These are phyloP conservation scores for Stenoptilia bipunctidactyla DNA, from an alignment of 2,888 invertebrate genomes.

Conservation along the genomic window DNA sequence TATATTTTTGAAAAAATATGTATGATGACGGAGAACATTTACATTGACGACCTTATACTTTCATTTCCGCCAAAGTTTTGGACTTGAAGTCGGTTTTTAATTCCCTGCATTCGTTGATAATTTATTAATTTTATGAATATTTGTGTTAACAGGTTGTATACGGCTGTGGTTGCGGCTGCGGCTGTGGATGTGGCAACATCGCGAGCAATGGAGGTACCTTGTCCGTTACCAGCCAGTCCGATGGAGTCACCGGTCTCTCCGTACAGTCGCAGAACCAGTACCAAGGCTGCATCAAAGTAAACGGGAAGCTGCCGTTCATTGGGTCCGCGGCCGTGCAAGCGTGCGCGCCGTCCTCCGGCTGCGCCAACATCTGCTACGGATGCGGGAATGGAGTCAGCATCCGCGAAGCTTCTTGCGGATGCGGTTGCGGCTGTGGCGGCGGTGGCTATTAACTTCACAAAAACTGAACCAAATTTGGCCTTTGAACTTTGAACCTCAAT, in stretches of 20 bases:
- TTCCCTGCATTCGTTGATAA: too few species aligned
- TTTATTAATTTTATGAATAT: too few species aligned
- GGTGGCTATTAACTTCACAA: neutral
- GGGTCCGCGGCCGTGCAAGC: neutral
- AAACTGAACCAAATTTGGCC: too few species aligned
- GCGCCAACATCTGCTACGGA: neutral
- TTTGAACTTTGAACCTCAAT: too few species aligned
- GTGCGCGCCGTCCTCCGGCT: neutral
- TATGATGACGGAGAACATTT: too few species aligned
- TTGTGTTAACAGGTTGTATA: too few species aligned
- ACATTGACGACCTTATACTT: too few species aligned
- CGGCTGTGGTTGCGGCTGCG: neutral
- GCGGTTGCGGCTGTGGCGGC: constrained; percentile 1
- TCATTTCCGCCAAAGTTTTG: too few species aligned
- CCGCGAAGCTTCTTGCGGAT: neutral
- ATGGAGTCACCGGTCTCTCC: neutral
- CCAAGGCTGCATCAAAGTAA: neutral
- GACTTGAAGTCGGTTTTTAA: too few species aligned
- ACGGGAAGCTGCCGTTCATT: neutral
- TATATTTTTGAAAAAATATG: too few species aligned
- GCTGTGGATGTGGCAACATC: neutral
- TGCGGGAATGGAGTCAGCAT: neutral
- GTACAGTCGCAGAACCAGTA: neutral
- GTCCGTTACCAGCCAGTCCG: neutral
- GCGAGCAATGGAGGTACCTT: neutral